A percentile compares a stretch with the other conserved stretches of the same genome.
phyloP scores from a whole-genome alignment of 2,888 invertebrate species.

The Tupiocoris notatus region DNA sequence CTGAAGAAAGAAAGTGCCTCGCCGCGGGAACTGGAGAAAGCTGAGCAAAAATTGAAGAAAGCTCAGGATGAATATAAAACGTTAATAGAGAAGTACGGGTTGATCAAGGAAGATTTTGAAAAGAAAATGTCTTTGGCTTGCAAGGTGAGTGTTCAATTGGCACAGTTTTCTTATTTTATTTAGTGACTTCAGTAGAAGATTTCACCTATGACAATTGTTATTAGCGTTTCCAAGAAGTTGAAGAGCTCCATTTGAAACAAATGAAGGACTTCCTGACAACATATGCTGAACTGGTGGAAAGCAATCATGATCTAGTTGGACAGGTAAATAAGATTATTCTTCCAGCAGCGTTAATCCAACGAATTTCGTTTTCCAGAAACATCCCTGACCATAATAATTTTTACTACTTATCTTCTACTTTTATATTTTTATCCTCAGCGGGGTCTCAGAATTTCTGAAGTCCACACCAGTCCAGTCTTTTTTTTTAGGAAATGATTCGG shows the following conservation, averaged over 20 bases:
- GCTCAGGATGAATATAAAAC: conserved; percentile 92
- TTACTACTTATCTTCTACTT: no score
- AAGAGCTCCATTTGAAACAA: conserved; percentile 86
- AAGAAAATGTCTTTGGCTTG: conserved; percentile 91
- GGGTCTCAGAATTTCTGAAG: no score
- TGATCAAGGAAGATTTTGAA: conserved; percentile 90
- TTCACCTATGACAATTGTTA: no score
- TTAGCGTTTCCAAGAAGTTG: conserved; percentile 89
- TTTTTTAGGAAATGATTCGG: no score
- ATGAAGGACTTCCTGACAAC: conserved; percentile 93
- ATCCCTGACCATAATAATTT: no score
- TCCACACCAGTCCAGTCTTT: no score
- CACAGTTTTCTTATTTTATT: no score
- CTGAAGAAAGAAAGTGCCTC: conserved; percentile 86
- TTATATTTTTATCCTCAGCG: no score
- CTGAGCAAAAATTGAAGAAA: conserved; percentile 87
- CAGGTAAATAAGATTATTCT: conserved; percentile 58
- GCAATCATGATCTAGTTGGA: conserved; percentile 86
- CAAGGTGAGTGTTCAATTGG: conserved; percentile 68
- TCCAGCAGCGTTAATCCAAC: no score
- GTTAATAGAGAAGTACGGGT: conserved; percentile 88
- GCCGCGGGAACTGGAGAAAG: conserved; percentile 89
- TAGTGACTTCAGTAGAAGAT: no score
- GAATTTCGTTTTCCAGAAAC: no score
- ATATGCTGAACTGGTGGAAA: conserved; percentile 82